These are phyloP conservation scores for Ormyrus labotus DNA, from an alignment of 2,888 invertebrate species.

Conservation along the genomic window DNA sequence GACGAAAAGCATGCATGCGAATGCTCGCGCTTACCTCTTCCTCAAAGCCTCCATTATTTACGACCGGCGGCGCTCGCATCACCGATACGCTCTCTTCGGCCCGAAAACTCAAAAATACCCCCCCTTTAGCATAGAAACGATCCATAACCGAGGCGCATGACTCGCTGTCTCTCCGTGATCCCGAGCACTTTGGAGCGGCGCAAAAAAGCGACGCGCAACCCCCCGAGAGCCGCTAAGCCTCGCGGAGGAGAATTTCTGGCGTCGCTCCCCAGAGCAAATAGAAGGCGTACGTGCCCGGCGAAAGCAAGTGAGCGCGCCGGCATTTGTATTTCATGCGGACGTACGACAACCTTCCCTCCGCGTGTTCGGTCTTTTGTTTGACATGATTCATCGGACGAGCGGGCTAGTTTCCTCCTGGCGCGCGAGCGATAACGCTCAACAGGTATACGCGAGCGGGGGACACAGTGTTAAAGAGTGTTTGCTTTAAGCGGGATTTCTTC, in stretches of 20 bases:
- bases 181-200: neutral
- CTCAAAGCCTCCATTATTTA: conserved; percentile 33
- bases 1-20: conserved; percentile 26
- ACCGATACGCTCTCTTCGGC: neutral
- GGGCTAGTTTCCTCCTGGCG: conserved; percentile 54
- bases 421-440: neutral
- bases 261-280: conserved; percentile 39
- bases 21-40: conserved; percentile 11
- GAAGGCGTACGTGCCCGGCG: conserved; percentile 41
- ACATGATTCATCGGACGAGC: conserved; percentile 70
- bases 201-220: no score
- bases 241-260: neutral
- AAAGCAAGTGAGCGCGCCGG: conserved; percentile 41
- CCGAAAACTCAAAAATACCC: conserved; percentile 34
- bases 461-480: conserved; percentile 17
- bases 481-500: conserved; percentile 12
- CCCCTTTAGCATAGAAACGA: conserved; percentile 50
- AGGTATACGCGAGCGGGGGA: conserved; percentile 10
- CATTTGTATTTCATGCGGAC: neutral
- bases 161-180: neutral
- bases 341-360: neutral
- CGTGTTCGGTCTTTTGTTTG: conserved; percentile 71
- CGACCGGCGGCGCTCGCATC: neutral
- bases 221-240: no score
- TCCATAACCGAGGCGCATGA: conserved; percentile 37